phyloP scores from a whole-genome alignment of 2,888 invertebrate genomes.

The Epirrhoe tristata region DNA sequence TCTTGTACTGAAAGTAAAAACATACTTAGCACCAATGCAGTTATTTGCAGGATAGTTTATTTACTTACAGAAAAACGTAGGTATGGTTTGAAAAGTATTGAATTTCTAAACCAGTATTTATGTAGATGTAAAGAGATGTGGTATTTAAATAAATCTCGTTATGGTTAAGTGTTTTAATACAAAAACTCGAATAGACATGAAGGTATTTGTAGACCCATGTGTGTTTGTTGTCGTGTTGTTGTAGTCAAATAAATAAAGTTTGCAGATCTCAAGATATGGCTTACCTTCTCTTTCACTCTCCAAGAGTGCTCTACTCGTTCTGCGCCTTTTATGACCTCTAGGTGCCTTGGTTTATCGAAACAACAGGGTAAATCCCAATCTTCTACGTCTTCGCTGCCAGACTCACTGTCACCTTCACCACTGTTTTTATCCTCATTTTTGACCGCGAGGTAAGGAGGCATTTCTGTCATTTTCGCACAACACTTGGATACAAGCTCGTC shows the following conservation, averaged over 20 bases:
- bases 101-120: neutral
- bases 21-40: neutral
- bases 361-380: constrained; percentile 90
- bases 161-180: neutral
- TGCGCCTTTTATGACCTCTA: constrained; percentile 75
- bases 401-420: constrained; percentile 74
- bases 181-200: neutral
- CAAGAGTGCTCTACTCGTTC: constrained; percentile 93
- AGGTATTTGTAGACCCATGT: constrained; percentile 57
- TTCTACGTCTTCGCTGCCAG: constrained; percentile 77
- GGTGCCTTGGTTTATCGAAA: constrained; percentile 88
- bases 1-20: constrained; percentile 93
- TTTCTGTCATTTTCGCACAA: constrained; percentile 81
- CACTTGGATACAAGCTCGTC: constrained; percentile 60
- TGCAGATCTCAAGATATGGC: constrained; percentile 34
- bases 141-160: neutral
- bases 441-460: constrained; percentile 80
- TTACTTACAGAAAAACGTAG: too few species aligned
- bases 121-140: neutral
- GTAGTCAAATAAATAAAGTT: constrained; percentile 10
- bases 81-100: neutral
- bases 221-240: constrained; percentile 70
- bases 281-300: constrained; percentile 96
- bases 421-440: constrained; percentile 79
- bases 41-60: neutral